These are phyloP conservation scores for Eremophila alpestris DNA, from an alignment of 2,797 vertebrate species.

Conservation along the genomic window DNA sequence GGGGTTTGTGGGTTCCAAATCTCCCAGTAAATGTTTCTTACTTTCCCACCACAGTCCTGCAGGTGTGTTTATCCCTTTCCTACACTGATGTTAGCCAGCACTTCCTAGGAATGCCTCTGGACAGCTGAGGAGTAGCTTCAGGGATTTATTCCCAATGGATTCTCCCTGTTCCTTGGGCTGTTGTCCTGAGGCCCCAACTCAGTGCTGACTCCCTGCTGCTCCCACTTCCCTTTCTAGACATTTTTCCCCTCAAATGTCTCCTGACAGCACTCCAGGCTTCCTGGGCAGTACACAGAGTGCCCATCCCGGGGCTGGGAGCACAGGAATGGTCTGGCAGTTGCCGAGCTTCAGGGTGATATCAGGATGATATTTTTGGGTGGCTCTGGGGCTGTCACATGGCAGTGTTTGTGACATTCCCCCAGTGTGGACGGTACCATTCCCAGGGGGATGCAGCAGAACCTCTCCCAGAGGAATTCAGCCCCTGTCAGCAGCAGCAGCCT, in stretches of 20 bases:
- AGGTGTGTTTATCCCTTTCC: fast-evolving
- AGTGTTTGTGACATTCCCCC: neutral
- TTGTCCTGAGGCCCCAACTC: neutral
- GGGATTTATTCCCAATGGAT: neutral
- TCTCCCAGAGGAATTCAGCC: neutral
- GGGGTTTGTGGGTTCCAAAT: neutral
- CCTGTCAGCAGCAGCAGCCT: fast-evolving
- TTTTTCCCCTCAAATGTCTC: fast-evolving
- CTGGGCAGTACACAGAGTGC: neutral
- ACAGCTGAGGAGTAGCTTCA: neutral
- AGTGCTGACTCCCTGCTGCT: neutral
- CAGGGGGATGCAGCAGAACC: neutral
- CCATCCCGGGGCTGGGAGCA: neutral
- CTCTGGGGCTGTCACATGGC: neutral
- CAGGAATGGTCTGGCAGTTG: neutral
- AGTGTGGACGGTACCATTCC: neutral
- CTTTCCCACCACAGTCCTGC: fast-evolving
- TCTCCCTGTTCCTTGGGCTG: neutral
- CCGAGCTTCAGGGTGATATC: fast-evolving
- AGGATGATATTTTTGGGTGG: neutral
- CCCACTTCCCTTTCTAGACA: neutral
- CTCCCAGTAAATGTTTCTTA: neutral
- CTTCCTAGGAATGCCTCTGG: neutral
- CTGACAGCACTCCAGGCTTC: fast-evolving
- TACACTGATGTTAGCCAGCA: fast-evolving